These are phyloP conservation scores for Acanthurus tractus DNA, from an alignment of 2,797 vertebrate species.

Conservation along the genomic window DNA sequence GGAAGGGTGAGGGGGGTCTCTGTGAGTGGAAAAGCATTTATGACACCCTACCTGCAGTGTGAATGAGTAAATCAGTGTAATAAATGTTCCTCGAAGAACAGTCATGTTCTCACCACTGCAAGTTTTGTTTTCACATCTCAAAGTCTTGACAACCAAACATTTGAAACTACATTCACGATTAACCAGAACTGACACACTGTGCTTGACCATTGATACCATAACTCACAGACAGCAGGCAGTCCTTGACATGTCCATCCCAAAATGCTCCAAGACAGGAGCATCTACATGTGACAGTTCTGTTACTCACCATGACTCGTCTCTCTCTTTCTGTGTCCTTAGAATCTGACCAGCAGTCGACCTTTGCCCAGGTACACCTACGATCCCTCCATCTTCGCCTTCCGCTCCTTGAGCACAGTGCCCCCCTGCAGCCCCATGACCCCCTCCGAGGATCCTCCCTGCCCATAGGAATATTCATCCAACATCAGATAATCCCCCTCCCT, in stretches of 20 bases:
- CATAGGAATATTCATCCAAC: slow-evolving; percentile 60
- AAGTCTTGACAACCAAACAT: neutral
- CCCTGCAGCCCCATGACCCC: slow-evolving; percentile 89
- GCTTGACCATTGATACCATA: neutral
- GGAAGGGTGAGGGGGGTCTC: slow-evolving; percentile 9
- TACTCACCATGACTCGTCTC: slow-evolving; percentile 12
- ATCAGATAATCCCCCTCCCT: slow-evolving; percentile 21
- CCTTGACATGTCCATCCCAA: slow-evolving; percentile 5
- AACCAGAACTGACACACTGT: neutral
- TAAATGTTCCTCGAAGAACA: slow-evolving; percentile 31
- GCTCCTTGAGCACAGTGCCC: slow-evolving; percentile 90
- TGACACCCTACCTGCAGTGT: slow-evolving; percentile 46
- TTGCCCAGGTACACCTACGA: slow-evolving; percentile 89
- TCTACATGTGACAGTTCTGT: slow-evolving; percentile 9
- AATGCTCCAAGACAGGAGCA: slow-evolving; percentile 19
- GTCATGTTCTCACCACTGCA: slow-evolving; percentile 11
- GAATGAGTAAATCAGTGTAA: slow-evolving; percentile 28
- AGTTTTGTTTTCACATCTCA: slow-evolving; percentile 22
- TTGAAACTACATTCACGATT: neutral
- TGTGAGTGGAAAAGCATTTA: slow-evolving; percentile 55
- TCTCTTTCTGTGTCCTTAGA: slow-evolving; percentile 81
- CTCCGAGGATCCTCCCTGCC: slow-evolving; percentile 89
- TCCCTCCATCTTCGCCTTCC: slow-evolving; percentile 92
- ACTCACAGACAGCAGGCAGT: slow-evolving; percentile 22
- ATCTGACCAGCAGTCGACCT: slow-evolving; percentile 84